A percentile compares a stretch with the other conserved stretches of the same genome.
Evolutionary conservation across 2,888 invertebrate genomes (phyloP).

Genomic region (Ectemnius lituratus): DNA sequence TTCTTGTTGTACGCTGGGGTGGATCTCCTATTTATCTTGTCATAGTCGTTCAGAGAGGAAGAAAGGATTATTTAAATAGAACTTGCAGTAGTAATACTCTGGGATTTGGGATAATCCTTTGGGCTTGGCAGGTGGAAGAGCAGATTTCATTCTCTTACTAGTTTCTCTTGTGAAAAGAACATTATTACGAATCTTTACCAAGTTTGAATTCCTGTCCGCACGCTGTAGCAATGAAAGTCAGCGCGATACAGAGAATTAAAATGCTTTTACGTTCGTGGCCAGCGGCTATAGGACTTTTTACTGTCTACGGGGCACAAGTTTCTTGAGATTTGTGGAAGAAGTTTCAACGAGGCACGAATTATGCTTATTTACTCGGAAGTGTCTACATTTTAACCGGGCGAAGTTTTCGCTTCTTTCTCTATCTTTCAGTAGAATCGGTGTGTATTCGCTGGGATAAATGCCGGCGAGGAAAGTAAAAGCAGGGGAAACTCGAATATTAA

Average conservation of each 20-base stretch:
- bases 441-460: conserved; percentile 1
- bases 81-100: too few relatives aligned
- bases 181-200: neutral
- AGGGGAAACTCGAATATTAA: conserved; percentile 36
- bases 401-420: neutral
- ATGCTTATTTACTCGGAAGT: conserved; percentile 1
- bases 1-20: too few relatives aligned
- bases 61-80: too few relatives aligned
- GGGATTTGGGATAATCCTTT: too few relatives aligned
- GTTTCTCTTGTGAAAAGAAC: too few relatives aligned
- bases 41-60: too few relatives aligned
- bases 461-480: conserved; percentile 1
- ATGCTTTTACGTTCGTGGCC: neutral
- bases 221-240: neutral
- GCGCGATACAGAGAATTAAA: neutral
- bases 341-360: neutral
- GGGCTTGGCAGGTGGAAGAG: too few relatives aligned
- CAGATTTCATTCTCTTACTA: too few relatives aligned
- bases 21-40: too few relatives aligned
- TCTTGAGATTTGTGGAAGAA: neutral
- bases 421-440: neutral
- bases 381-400: neutral
- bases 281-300: neutral
- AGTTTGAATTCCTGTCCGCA: too few relatives aligned
- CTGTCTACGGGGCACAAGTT: neutral